These are phyloP conservation scores for Anorthoa munda DNA, from an alignment of 2,888 invertebrate genomes.

Conservation along the genomic window DNA sequence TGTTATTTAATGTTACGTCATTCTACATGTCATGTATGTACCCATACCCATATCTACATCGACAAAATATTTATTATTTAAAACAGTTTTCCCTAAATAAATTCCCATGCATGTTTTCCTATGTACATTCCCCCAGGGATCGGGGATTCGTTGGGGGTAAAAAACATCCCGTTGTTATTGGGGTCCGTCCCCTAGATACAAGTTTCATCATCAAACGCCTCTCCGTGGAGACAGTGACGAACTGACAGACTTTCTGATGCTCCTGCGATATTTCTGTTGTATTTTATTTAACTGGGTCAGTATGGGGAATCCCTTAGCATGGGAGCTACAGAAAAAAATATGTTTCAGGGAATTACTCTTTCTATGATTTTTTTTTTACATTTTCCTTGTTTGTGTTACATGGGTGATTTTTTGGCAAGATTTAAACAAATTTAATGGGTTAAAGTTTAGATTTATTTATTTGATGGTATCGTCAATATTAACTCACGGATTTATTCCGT, in stretches of 20 bases:
- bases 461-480: too few relatives aligned
- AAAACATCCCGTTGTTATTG: slow-evolving; percentile 43
- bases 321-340: not conserved
- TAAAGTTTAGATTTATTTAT: too few relatives aligned
- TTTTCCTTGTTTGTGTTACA: not conserved
- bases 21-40: not conserved
- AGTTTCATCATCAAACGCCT: slow-evolving; percentile 36
- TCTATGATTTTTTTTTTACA: too few relatives aligned
- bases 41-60: too few relatives aligned
- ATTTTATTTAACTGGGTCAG: slow-evolving; percentile 20
- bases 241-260: slow-evolving; percentile 19
- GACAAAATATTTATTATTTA: slow-evolving; percentile 8
- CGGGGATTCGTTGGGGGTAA: slow-evolving; percentile 40
- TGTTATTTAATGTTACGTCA: too few relatives aligned
- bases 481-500: too few relatives aligned
- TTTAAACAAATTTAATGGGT: too few relatives aligned
- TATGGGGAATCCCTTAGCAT: not conserved
- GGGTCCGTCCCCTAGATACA: slow-evolving; percentile 9
- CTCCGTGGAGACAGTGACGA: slow-evolving; percentile 24
- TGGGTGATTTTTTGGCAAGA: too few relatives aligned
- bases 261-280: not conserved
- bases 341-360: not conserved
- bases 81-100: slow-evolving; percentile 15
- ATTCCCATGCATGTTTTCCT: slow-evolving; percentile 7
- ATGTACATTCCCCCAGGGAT: slow-evolving; percentile 4